These are phyloP conservation scores for Leptosomus discolor DNA, from an alignment of 2,113 vertebrate species.

Conservation along the genomic window DNA sequence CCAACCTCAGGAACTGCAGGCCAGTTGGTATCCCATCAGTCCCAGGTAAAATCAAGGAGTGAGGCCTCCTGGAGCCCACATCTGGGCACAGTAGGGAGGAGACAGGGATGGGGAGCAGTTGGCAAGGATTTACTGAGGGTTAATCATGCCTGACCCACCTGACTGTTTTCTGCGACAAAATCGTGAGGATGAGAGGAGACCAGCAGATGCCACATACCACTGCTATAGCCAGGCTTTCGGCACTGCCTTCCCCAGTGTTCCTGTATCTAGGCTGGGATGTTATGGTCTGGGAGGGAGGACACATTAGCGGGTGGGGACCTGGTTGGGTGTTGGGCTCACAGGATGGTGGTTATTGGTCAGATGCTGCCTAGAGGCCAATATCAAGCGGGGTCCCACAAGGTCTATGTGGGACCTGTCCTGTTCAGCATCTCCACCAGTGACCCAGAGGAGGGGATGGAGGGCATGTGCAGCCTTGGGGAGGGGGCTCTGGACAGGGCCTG, in stretches of 20 bases:
- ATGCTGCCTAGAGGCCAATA: not conserved
- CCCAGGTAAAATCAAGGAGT: not conserved
- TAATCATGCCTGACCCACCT: rapidly evolving
- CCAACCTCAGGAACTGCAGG: rapidly evolving
- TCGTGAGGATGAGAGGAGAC: rapidly evolving
- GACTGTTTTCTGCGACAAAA: not conserved
- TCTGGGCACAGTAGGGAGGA: not conserved
- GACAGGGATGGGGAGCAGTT: rapidly evolving
- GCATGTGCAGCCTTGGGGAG: not conserved
- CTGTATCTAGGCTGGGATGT: not conserved
- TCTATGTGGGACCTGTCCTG: not conserved
- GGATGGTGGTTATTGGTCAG: not conserved
- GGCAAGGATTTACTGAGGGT: not conserved
- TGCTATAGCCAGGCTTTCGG: not conserved
- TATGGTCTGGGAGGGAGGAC: not conserved
- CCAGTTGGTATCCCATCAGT: rapidly evolving
- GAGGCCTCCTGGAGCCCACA: rapidly evolving
- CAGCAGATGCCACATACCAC: not conserved
- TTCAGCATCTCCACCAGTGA: not conserved
- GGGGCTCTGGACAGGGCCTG: not conserved
- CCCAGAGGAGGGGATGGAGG: not conserved
- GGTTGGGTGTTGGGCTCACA: not conserved
- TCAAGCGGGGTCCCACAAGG: too few relatives aligned
- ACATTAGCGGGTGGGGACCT: rapidly evolving
- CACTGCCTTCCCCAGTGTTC: too few relatives aligned